Base-by-base conservation (phyloP, 2,113 vertebrate species). In the Podilymbus podiceps region DNA sequence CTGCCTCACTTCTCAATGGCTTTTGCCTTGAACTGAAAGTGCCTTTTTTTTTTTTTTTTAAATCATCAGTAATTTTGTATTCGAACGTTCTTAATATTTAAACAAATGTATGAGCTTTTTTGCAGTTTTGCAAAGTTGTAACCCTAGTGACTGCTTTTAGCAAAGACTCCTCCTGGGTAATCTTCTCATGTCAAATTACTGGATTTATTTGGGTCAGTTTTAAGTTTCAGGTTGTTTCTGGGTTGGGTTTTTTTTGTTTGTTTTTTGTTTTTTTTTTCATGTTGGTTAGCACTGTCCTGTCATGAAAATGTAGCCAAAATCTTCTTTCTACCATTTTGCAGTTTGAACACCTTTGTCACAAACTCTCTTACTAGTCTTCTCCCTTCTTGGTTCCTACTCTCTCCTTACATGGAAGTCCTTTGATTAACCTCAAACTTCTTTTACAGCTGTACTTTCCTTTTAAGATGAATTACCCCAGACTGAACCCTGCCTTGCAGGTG, bases 401-500 rank as follows among this genome's bases (percentile, higher is more conserved):
- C 15, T 68, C 49, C 66, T 60, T 60, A 64, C 6, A n/a, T 3
- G 6, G 9, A 84, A 87, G 22, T 75, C 44, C 50, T 82, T 40
- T 46, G 21, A 92, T 69, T 58, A 85, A 83, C 28, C 78, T 73
- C 35, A 53, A 52, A 46, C 40, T 72, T 75, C 15, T 58, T 88
- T 73, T 73, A 66, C 6, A 9, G 53, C 46, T 80, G 38, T 47
- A 90, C 21, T 69, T 85, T 66, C 30, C 35, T 85, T 85, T 90
- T 38, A 22, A 55, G 59, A 56, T 30, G 19, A 56, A 53, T 87
- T 83, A 75, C 30, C 12, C 58, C 60, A 73, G 88, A 82, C n/a
- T 73, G 71, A 94, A 91, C 55, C 85, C 78, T 95, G 83, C 64
- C 25, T 90, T 78, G 50, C 78, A 89, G 82, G 81, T 85, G 52